Base-by-base conservation (phyloP, 2,113 vertebrate species). In the Hucho hucho region DNA sequence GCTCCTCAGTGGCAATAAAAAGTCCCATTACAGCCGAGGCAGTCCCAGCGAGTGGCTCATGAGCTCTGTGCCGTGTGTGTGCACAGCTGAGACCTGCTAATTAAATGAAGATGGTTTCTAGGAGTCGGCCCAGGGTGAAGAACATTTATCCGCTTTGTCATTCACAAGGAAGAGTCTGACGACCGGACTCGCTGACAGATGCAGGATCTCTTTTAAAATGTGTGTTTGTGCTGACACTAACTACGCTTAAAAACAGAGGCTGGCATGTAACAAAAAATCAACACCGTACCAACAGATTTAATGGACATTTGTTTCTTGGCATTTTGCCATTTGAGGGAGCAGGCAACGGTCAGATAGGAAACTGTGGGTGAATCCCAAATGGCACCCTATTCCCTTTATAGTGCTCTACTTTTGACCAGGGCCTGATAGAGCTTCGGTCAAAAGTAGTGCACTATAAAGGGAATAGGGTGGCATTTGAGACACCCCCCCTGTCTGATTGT, bases 21-120 rank as follows among this genome's bases (percentile, higher is more conserved):
- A 81, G 69, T 85, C 82, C 81, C 83, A 75, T 75, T 77, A 82
- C 70, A 77, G 77, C 77, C 66, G 80, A 56, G 59, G 84, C 76
- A 76, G 58, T 87, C 85, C 65, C 79, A 77, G 68, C 64, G 79
- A 46, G 72, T 11, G 71, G 84, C 86, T 84, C 74, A 65, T 32
- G 74, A 79, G 86, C 75, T 25, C 74, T 81, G 72, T 14, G 64
- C 76, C 58, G 65, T 87, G 73, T 86, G 83, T 89, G 75, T 88
- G 81, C 86, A 81, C 88, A 89, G 89, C 88, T 91, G 85, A 87
- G 84, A 81, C 84, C 25, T 22, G 78, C 81, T 92, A 90, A 93
- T 93, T 91, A 91, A 91, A 91, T 83, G 86, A 86, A 78, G 83
- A 77, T 18, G 37, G 63, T 76, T 87, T 87, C 85, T 80, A 87